Conservation (phyloP, 1,140 invertebrate genomes). For the Cataglyphis hispanica region DNA sequence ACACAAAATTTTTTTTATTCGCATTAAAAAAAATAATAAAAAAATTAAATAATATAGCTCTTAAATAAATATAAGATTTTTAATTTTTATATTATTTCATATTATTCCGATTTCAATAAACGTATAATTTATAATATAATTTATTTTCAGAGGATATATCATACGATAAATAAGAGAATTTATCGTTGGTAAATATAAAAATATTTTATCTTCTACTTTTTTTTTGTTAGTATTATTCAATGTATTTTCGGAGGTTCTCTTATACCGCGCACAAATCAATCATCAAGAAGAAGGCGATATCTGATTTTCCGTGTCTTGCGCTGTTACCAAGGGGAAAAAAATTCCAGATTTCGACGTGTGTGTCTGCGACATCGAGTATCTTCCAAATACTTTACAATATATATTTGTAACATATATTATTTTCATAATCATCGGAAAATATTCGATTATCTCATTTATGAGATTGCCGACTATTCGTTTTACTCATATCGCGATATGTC, state of each 20-base stretch:
- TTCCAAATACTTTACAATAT: no score
- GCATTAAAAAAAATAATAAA: no score
- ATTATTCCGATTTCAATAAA: no score
- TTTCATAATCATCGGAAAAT: not conserved
- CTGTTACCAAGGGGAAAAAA: constrained; percentile 18
- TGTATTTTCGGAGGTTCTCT: not conserved
- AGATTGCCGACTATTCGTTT: not conserved
- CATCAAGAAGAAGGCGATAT: not conserved
- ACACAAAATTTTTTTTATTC: no score
- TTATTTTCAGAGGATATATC: no score
- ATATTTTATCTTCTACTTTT: not conserved
- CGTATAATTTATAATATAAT: no score
- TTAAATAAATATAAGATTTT: no score
- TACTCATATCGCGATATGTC: not conserved
- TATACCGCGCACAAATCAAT: not conserved
- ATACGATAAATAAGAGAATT: not conserved
- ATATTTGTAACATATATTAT: no score
- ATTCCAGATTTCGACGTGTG: not conserved
- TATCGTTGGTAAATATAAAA: not conserved
- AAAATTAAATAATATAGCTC: no score
- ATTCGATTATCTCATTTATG: not conserved
- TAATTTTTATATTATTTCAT: no score
- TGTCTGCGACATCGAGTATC: not conserved
- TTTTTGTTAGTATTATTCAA: not conserved
- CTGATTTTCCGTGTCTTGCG: not conserved